Conservation (phyloP, 2,797 vertebrate genomes). For the Harpagifer antarcticus region DNA sequence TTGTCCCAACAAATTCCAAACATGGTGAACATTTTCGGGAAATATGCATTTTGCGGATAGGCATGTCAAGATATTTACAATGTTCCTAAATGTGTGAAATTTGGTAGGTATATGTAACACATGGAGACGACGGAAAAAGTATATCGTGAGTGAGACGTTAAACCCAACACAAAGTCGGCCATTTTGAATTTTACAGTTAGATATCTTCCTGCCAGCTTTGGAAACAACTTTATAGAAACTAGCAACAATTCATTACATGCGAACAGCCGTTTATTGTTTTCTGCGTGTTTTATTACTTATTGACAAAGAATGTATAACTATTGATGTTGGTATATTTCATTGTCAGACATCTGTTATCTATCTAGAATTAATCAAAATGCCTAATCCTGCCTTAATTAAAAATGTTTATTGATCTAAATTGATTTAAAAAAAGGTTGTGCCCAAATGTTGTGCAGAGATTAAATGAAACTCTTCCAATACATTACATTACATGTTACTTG, state of each 20-base stretch:
- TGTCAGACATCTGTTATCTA: background rate
- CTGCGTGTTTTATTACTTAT: background rate
- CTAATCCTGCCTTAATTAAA: background rate
- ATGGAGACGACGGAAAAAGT: too few species aligned
- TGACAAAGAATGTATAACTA: background rate
- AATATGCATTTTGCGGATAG: too few species aligned
- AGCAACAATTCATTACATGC: constrained; percentile 2
- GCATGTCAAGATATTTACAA: too few species aligned
- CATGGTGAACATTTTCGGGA: too few species aligned
- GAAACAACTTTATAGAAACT: background rate
- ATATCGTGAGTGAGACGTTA: too few species aligned
- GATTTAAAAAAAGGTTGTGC: background rate
- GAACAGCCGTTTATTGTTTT: background rate
- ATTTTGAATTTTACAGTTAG: too few species aligned
- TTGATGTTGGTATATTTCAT: background rate
- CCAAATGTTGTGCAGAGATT: constrained; percentile 16
- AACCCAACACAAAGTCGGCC: too few species aligned
- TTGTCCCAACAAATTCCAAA: too few species aligned
- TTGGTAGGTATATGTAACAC: too few species aligned
- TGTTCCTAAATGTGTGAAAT: too few species aligned
- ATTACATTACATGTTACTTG: too few species aligned
- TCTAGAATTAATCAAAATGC: background rate
- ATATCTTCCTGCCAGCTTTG: background rate
- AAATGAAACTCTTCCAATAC: background rate
- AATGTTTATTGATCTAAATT: background rate